Percentiles rank a stretch among this genome's conserved stretches.
Conservation (phyloP, 1,140 invertebrate genomes). For the Nasonia longicornis region DNA sequence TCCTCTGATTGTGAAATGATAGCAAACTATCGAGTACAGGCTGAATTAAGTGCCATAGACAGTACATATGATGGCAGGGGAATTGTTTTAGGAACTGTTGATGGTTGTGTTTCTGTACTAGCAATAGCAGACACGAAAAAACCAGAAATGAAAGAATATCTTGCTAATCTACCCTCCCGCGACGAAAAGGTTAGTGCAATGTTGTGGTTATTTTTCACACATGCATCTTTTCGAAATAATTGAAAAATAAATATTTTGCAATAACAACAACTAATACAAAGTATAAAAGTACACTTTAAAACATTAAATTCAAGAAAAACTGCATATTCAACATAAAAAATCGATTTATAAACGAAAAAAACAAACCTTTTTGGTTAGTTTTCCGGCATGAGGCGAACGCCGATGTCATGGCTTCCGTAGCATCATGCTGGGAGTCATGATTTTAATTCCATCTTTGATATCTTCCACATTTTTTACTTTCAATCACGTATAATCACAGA, state of each 20-base stretch:
- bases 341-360: constrained; percentile 26
- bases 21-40: constrained; percentile 92
- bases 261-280: not conserved
- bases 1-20: constrained; percentile 89
- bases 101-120: constrained; percentile 93
- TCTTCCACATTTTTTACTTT: constrained; percentile 31
- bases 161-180: constrained; percentile 77
- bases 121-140: constrained; percentile 86
- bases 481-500: not conserved
- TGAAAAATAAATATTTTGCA: not conserved
- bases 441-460: not conserved
- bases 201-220: constrained; percentile 4
- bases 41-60: constrained; percentile 88
- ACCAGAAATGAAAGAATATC: constrained; percentile 75
- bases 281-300: not conserved
- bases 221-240: not conserved
- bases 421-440: constrained; percentile 1
- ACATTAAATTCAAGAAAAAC: not conserved
- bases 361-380: constrained; percentile 44
- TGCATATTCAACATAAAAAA: constrained; percentile 12
- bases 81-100: constrained; percentile 90
- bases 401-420: not conserved
- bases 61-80: constrained; percentile 85
- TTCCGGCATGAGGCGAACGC: constrained; percentile 32
- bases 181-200: constrained; percentile 73